Evolutionary conservation across 2,888 invertebrate species (phyloP), one percentile per base, ranked within the genome.

Genomic region (Eubasilissa splendida): DNA sequence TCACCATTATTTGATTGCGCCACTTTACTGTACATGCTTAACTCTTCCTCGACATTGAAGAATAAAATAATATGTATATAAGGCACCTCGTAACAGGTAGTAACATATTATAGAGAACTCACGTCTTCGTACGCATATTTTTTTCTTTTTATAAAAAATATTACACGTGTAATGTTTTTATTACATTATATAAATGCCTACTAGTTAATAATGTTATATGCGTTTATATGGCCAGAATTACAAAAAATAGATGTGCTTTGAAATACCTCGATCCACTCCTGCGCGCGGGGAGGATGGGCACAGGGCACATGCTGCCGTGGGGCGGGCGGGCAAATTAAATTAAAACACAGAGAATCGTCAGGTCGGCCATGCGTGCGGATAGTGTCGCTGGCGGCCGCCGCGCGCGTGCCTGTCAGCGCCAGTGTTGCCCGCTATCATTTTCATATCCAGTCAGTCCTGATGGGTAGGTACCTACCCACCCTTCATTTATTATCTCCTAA

Each of bases 331-430:
- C 82, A 80, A 82, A 82, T 82, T 70, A 82, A 82, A 82, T 82
- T 82, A 82, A 80, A 82, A 77, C 82, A 74, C 74, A 80, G 74
- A 65, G 71, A 77, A 76, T 80, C 77, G 83, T 80, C 83, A 77
- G 81, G 74, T 68, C 80, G 81, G 74, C 79, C 81, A 80, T 77
- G 81, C 83, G 83, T 83, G 81, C 52, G 53, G 80, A 53, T 77
- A 77, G 82, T 82, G 82, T 73, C 78, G 78, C 80, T 75, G 76
- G 71, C 79, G 74, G 66, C 75, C 76, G 80, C 77, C 60, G 70
- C 31, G 80, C 71, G 77, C 80, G 80, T 73, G 80, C 58, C 80
- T 71, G 80, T 76, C 76, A 77, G 63, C 76, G 73, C 63, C 78
- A 78, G 56, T 56, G 78, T 63, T 71, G 22, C 78, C 78, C 71